Evolutionary conservation across 2,113 vertebrate species (phyloP), one percentile per base, ranked within the genome.

Genomic region (Semicossyphus pulcher): DNA sequence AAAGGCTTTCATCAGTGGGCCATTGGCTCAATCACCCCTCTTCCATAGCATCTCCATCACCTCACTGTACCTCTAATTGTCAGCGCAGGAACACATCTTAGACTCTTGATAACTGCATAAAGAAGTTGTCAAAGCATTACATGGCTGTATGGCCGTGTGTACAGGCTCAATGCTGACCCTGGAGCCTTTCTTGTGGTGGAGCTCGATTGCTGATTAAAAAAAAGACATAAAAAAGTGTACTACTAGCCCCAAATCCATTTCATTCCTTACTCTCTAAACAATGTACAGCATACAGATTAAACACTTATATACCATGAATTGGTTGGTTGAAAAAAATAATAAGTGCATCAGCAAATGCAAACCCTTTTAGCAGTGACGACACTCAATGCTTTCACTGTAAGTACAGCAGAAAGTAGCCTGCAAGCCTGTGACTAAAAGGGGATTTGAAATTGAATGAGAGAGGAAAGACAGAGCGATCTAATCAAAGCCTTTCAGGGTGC

Each of bases 401-500:
- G 31, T 51, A 49, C 7, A 28, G 37, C 12, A 69, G 58, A 49
- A 54, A 62, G 28, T 37, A 47, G 52, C 15, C 34, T 23, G 54
- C 26, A 6, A 36, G 44, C 20, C 53, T 18, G 15, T 8, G 18
- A n/a, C 41, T 44, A 20, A n/a, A 44, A 44, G 7, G 18, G 18
- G 41, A 44, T 44, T 44, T n/a, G 51, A 58, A 63, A 72, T 28
- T 34, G 23, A 70, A 64, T 71, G 42, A 77, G 44, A 49, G 23
- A 58, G 56, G 18, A 54, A 42, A 69, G 41, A 57, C 16, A 63
- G 52, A 62, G 47, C 11, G 9, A 70, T 80, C 75, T 25, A 72
- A 75, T 83, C 54, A 51, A 76, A 85, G 69, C 56, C 65, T 37
- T 73, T 69, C 45, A 74, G 44, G 42, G 36, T 37, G 32, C 72